Evolutionary conservation across 2,888 invertebrate genomes (phyloP).

Genomic region (Panzeria rudis): DNA sequence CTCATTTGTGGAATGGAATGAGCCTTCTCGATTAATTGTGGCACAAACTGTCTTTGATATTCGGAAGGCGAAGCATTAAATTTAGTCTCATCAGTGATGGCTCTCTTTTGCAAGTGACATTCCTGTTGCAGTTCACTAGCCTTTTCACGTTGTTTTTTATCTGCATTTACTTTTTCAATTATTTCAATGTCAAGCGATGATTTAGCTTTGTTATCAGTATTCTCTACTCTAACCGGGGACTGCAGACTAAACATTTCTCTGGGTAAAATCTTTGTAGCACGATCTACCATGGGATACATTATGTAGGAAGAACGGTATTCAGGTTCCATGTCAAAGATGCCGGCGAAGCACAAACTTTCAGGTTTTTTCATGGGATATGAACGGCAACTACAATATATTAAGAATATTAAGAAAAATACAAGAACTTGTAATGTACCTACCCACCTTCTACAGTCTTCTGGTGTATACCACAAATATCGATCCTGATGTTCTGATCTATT

Average conservation of each 20-base stretch:
- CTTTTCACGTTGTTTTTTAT: slow-evolving; percentile 77
- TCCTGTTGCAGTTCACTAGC: slow-evolving; percentile 77
- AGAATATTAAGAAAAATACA: slow-evolving; percentile 25
- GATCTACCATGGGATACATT: slow-evolving; percentile 80
- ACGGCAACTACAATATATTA: slow-evolving; percentile 77
- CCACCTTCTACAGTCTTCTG: slow-evolving; percentile 81
- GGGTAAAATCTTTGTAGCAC: slow-evolving; percentile 79
- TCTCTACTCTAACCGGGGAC: slow-evolving; percentile 54
- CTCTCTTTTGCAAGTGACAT: slow-evolving; percentile 78
- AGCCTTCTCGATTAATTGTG: slow-evolving; percentile 80
- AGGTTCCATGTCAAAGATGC: slow-evolving; percentile 77
- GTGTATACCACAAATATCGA: slow-evolving; percentile 81
- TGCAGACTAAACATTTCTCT: slow-evolving; percentile 79
- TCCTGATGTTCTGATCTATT: slow-evolving; percentile 81
- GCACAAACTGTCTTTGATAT: slow-evolving; percentile 81
- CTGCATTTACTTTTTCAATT: slow-evolving; percentile 73
- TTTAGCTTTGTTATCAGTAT: neutral
- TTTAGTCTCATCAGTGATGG: slow-evolving; percentile 75
- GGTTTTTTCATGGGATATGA: slow-evolving; percentile 79
- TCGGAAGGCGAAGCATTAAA: slow-evolving; percentile 80
- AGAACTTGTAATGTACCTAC: neutral
- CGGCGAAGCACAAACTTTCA: slow-evolving; percentile 78
- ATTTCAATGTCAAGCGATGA: slow-evolving; percentile 57
- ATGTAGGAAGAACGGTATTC: slow-evolving; percentile 80
- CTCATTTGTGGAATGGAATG: slow-evolving; percentile 83